Conservation (phyloP, 2,888 invertebrate genomes). For the Drosophila mettleri region DNA sequence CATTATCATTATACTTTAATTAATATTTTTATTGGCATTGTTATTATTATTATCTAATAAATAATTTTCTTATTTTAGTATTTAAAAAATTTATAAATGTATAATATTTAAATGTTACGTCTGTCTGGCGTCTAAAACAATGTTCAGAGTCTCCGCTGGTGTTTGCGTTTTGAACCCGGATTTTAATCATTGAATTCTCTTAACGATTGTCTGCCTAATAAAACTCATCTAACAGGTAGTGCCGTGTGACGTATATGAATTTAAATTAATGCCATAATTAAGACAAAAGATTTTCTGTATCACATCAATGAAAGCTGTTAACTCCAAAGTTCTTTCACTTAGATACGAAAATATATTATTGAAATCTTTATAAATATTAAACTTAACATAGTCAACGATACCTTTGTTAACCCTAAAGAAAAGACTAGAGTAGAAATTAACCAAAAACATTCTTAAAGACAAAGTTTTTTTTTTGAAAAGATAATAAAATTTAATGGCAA, state of each 20-base stretch:
- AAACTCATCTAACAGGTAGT: slow-evolving; percentile 5
- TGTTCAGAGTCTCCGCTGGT: too few species aligned
- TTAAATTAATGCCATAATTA: slow-evolving; percentile 1
- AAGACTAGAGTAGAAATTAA: not conserved
- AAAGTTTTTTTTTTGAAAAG: too few species aligned
- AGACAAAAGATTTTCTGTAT: not conserved
- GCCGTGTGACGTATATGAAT: not conserved
- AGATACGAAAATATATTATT: too few species aligned
- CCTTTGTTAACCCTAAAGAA: not conserved
- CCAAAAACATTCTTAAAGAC: not conserved
- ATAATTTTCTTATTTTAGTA: not conserved
- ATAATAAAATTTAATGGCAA: not conserved
- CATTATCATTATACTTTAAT: not conserved
- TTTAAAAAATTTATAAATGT: not conserved
- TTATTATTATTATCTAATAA: not conserved
- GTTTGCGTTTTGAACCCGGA: slow-evolving; percentile 12
- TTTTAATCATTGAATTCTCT: slow-evolving; percentile 1
- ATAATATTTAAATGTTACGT: not conserved
- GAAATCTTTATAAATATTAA: not conserved
- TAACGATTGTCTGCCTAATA: not conserved
- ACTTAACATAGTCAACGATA: not conserved
- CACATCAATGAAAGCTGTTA: not conserved
- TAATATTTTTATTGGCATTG: not conserved
- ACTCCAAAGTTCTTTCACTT: not conserved
- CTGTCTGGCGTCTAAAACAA: too few species aligned